Percentiles rank a stretch among this genome's conserved stretches.
Evolutionary conservation across 2,797 vertebrate species (phyloP).

Genomic region (Phalloptychus januarius): DNA sequence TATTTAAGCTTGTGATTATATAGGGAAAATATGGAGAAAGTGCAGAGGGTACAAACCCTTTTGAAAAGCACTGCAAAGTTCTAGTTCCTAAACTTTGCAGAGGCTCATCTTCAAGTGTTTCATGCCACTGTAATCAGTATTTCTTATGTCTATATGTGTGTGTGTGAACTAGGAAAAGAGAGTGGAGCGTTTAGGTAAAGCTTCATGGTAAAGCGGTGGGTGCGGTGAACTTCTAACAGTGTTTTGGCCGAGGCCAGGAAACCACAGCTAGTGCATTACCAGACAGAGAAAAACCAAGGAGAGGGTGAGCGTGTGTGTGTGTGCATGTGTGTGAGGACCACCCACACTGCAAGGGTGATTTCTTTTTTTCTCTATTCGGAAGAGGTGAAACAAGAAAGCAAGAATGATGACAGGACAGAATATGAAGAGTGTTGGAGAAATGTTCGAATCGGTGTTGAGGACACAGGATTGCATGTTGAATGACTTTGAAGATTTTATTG

Average conservation of each 20-base stretch:
- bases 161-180: slow-evolving; percentile 19
- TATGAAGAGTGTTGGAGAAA: slow-evolving; percentile 30
- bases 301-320: slow-evolving; percentile 40
- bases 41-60: neutral
- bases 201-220: slow-evolving; percentile 71
- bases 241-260: slow-evolving; percentile 76
- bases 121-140: slow-evolving; percentile 23
- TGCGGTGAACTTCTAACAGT: slow-evolving; percentile 72
- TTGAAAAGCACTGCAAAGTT: neutral
- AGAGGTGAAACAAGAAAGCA: slow-evolving; percentile 59
- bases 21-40: neutral
- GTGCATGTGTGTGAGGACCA: slow-evolving; percentile 72
- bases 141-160: neutral
- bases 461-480: slow-evolving; percentile 4
- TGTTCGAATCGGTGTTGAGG: slow-evolving; percentile 18
- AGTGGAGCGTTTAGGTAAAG: slow-evolving; percentile 77
- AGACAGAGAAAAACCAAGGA: slow-evolving; percentile 74
- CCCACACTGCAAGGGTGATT: slow-evolving; percentile 74
- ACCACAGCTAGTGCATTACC: slow-evolving; percentile 81
- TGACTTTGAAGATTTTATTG: slow-evolving; percentile 18
- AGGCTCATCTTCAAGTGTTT: slow-evolving; percentile 46
- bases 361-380: slow-evolving; percentile 51
- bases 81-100: slow-evolving; percentile 39
- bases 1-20: neutral
- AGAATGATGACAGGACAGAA: slow-evolving; percentile 47